These are phyloP conservation scores for Propithecus deckenii DNA, from an alignment of 2,797 vertebrate species.

Conservation along the genomic window DNA sequence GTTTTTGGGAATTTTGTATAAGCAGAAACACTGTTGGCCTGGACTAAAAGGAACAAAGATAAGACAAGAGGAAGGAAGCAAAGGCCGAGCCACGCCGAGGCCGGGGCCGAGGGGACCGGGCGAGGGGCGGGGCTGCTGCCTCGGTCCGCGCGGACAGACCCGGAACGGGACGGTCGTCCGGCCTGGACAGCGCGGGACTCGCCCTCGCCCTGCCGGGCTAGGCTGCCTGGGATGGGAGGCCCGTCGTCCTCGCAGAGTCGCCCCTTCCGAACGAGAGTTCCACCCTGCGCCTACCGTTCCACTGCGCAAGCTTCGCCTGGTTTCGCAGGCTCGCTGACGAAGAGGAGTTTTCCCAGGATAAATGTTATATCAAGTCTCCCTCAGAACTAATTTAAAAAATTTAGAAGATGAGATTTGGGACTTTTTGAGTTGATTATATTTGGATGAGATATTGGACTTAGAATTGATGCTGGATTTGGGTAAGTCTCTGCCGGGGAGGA, in stretches of 20 bases:
- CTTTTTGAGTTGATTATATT: not conserved
- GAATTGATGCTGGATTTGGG: not conserved
- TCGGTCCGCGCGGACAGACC: fast-evolving
- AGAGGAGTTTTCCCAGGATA: not conserved
- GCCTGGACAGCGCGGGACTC: no score
- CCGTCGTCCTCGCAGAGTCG: not conserved
- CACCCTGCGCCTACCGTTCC: not conserved
- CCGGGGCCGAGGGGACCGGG: no score
- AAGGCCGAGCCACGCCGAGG: no score
- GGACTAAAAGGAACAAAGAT: not conserved
- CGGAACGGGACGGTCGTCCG: no score
- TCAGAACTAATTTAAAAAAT: not conserved
- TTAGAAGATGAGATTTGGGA: not conserved
- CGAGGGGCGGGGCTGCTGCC: not conserved
- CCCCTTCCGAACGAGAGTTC: not conserved
- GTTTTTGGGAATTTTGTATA: not conserved
- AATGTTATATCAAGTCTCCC: not conserved
- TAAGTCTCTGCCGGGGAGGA: not conserved
- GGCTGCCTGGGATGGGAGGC: not conserved
- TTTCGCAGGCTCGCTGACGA: not conserved
- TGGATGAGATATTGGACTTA: not conserved
- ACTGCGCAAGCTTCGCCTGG: not conserved
- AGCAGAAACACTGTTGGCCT: not conserved
- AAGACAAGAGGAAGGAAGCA: not conserved
- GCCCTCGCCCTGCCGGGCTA: no score